Percentiles rank a stretch among this genome's conserved stretches.
These are phyloP conservation scores for Atethmia centrago DNA, from an alignment of 2,888 invertebrate species.

Conservation along the genomic window DNA sequence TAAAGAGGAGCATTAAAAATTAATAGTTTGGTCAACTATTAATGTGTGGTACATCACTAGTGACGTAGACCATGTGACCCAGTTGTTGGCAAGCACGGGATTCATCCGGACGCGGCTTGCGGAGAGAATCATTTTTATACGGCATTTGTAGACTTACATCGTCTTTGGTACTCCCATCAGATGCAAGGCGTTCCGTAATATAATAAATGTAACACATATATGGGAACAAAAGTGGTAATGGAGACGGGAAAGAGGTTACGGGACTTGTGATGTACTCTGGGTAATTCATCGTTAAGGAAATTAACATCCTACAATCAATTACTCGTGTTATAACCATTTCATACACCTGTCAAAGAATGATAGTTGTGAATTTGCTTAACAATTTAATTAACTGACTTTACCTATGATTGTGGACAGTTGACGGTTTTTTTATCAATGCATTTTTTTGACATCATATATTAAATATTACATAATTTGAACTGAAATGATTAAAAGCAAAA, in stretches of 20 bases:
- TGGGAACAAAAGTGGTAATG: not conserved
- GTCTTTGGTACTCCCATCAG: conserved; percentile 37
- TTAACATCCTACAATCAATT: no score
- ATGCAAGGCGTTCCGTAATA: conserved; percentile 9
- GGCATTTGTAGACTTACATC: conserved; percentile 37
- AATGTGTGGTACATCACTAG: conserved; percentile 53
- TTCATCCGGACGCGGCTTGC: conserved; percentile 18
- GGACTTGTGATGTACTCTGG: not conserved
- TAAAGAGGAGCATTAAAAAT: conserved; percentile 57
- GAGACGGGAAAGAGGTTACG: not conserved
- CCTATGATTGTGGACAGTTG: not conserved
- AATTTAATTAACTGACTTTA: no score
- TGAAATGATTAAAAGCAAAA: not conserved
- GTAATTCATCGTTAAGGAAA: no score
- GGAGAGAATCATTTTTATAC: conserved; percentile 48
- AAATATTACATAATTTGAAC: not conserved
- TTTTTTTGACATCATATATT: no score
- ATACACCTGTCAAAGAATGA: no score
- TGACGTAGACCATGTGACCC: conserved; percentile 52
- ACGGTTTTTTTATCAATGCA: not conserved
- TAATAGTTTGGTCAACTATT: conserved; percentile 54
- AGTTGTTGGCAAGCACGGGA: conserved; percentile 53
- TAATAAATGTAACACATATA: not conserved
- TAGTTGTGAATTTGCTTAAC: no score
- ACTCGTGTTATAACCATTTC: no score